Conservation (phyloP, 2,888 invertebrate species). For the Drosophila aldrichi region DNA sequence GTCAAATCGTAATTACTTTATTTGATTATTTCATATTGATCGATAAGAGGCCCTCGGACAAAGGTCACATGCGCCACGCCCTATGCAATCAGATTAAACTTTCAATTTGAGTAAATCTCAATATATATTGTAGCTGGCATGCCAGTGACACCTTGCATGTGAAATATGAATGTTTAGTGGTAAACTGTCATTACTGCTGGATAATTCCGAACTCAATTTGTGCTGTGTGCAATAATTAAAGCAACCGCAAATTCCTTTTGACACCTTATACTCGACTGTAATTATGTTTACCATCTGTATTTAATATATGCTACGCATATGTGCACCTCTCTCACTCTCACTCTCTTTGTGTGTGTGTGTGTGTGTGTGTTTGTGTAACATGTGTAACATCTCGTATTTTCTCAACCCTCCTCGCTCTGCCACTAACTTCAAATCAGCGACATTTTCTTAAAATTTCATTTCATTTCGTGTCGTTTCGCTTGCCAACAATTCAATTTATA, state of each 20-base stretch:
- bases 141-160: slow-evolving; percentile 15
- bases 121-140: not conserved
- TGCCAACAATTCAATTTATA: slow-evolving; percentile 78
- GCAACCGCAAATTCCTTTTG: slow-evolving; percentile 49
- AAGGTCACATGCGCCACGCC: not conserved
- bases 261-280: slow-evolving; percentile 35
- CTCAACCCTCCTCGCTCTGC: slow-evolving; percentile 9
- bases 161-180: slow-evolving; percentile 33
- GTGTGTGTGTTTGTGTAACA: not conserved
- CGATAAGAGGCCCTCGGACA: not conserved
- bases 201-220: slow-evolving; percentile 18
- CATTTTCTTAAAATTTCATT: slow-evolving; percentile 70
- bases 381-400: slow-evolving; percentile 18
- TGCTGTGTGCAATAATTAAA: slow-evolving; percentile 35
- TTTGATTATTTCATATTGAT: slow-evolving; percentile 19
- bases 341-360: not conserved
- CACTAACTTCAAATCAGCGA: slow-evolving; percentile 60
- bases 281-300: slow-evolving; percentile 33
- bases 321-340: not conserved
- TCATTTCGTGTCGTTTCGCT: slow-evolving; percentile 71
- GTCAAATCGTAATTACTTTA: slow-evolving; percentile 7
- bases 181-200: slow-evolving; percentile 3
- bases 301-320: not conserved
- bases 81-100: not conserved
- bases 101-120: slow-evolving; percentile 2